Conservation (phyloP, 2,797 vertebrate genomes). For the Aphelocoma californica region DNA sequence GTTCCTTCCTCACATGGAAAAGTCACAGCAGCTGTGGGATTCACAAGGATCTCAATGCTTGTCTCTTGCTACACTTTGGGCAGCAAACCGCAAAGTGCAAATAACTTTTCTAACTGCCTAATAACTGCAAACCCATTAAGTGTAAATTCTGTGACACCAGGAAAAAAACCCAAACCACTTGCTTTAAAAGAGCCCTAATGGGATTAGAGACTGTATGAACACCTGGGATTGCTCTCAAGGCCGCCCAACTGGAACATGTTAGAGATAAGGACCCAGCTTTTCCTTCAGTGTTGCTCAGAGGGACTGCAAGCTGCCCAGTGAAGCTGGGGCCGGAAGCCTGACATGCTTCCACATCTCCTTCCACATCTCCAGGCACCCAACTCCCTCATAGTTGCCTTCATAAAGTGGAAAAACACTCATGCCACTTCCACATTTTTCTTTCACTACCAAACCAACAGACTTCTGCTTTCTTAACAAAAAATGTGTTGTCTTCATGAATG, state of each 20-base stretch:
- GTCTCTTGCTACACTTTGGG: slow-evolving; percentile 53
- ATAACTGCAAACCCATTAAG: slow-evolving; percentile 67
- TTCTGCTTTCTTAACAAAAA: not conserved
- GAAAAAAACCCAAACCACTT: not conserved
- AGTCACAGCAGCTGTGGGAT: slow-evolving; percentile 69
- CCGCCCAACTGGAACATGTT: not conserved
- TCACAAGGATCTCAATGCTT: slow-evolving; percentile 47
- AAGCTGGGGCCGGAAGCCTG: not conserved
- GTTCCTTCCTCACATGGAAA: slow-evolving; percentile 7
- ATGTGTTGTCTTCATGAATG: not conserved
- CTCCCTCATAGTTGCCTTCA: not conserved
- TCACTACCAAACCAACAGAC: slow-evolving; percentile 13
- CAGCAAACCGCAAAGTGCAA: slow-evolving; percentile 3
- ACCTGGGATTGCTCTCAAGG: slow-evolving; percentile 57
- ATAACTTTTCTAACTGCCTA: slow-evolving; percentile 55
- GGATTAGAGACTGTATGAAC: slow-evolving; percentile 55
- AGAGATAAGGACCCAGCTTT: not conserved
- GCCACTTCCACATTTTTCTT: not conserved
- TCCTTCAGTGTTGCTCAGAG: not conserved
- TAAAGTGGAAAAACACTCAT: not conserved
- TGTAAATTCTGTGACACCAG: slow-evolving; percentile 63
- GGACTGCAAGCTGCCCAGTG: not conserved
- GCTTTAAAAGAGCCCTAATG: slow-evolving; percentile 60
- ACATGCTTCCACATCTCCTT: not conserved
- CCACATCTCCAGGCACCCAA: not conserved